Percentiles rank a stretch among this genome's conserved stretches.
phyloP scores from a whole-genome alignment of 2,113 vertebrate genomes.

The Uria aalge region DNA sequence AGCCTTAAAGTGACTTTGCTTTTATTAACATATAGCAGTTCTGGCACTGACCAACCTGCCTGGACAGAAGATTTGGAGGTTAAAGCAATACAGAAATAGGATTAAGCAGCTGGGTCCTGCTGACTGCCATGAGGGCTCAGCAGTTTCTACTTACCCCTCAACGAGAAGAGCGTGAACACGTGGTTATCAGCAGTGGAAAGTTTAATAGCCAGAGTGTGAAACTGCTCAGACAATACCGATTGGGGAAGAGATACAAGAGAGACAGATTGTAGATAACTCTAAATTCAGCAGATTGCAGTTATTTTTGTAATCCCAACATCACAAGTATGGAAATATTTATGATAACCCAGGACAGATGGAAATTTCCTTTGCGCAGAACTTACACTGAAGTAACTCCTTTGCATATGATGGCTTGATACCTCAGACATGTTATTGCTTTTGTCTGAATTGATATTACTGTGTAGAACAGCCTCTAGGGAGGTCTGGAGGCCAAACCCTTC shows the following conservation, averaged over 20 bases:
- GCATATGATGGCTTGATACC: neutral
- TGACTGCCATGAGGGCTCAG: neutral
- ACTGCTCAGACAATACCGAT: neutral
- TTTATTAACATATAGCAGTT: neutral
- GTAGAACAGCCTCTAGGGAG: neutral
- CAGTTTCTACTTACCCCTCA: neutral
- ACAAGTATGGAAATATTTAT: constrained; percentile 43
- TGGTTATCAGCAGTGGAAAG: neutral
- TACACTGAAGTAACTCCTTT: neutral
- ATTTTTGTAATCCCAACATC: neutral
- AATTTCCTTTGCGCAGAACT: neutral
- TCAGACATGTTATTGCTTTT: neutral
- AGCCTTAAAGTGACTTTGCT: neutral
- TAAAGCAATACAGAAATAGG: neutral
- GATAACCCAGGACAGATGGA: constrained; percentile 41
- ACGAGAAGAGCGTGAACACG: neutral
- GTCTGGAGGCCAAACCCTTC: neutral
- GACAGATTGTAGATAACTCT: constrained; percentile 16
- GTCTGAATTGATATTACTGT: neutral
- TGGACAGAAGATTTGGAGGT: neutral
- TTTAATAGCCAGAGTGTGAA: constrained; percentile 11
- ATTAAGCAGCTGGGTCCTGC: neutral
- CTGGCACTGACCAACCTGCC: neutral
- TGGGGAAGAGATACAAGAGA: constrained; percentile 25
- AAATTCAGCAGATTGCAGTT: constrained; percentile 14